Base-by-base conservation (phyloP, 2,113 vertebrate species). In the Columba livia region DNA sequence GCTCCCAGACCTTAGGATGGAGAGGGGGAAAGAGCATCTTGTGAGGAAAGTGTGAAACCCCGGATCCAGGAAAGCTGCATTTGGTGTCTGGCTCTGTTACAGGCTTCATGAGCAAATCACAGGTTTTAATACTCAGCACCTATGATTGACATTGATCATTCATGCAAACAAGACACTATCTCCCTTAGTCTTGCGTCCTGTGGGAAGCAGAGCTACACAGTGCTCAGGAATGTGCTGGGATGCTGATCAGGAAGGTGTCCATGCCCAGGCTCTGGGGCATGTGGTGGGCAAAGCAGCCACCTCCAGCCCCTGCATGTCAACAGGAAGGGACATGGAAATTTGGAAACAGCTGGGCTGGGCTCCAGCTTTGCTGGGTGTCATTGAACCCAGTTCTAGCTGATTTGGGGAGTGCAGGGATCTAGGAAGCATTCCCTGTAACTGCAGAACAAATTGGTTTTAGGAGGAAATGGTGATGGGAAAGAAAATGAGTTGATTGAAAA, bases 201-300 rank as follows among this genome's bases (percentile, higher is more conserved):
- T 1, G 0, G 21, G 53, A 28, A 83, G 28, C 9, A 1, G 51
- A 84, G 28, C n/a, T 57, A 44, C 0, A 0, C 34, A 50, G 66
- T 8, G 32, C 28, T 54, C 61, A 19, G 32, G 48, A 21, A 4
- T 5, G n/a, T 38, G 24, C 54, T 18, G 66, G 50, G 31, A 69
- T 36, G 70, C 47, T 19, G 17, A 67, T 64, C 51, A 64, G 64
- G 29, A 74, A 78, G 21, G 8, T 6, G 8, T 38, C 61, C 29
- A 24, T 20, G 44, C 58, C 24, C 38, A 20, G 38, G 24, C 29
- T 78, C 21, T 25, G 51, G 51, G 54, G 61, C 56, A 64, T 34
- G 32, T 2, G 1, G 14, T 13, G 48, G 60, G 48, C 78, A 67
- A 56, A 0, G 7, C 56, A 48, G 62, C 28, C 57, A 65, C 18